Evolutionary conservation across 2,797 vertebrate species (phyloP), one percentile per base, ranked within the genome.

Genomic region (Sphaeramia orbicularis): DNA sequence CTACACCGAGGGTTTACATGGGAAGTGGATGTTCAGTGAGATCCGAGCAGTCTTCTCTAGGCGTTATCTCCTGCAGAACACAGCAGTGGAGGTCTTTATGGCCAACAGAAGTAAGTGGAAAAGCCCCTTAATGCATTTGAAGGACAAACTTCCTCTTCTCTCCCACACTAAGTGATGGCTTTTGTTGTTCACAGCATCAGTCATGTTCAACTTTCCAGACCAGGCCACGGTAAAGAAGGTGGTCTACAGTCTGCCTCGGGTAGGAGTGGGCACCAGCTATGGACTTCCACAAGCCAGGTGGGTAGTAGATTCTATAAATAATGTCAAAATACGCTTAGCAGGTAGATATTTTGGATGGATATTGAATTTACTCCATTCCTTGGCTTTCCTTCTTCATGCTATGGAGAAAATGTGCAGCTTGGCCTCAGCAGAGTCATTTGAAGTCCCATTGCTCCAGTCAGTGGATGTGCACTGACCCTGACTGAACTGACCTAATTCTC

Each of bases 11-110:
- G 98, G 98, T 6, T 95, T 99, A 74, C 98, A 99, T 79, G 98
- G 98, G 65, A 99, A 99, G 91, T 99, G 98, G 98, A 99, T 99
- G 97, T 99, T 99, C 94, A 99, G 97, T 11, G 98, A 99, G 90
- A 99, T 99, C 81, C 95, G 98, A 36, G 98, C 98, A 0, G 96
- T 99, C 37, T 99, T 99, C 86, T 96, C 96, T 74, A 94, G 98
- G 62, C 96, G 95, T 24, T 97, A 95, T 76, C 96, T 99, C 76
- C 95, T 99, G 40, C 98, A 99, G 81, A 98, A 95, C 90, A 98
- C 97, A 2, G 97, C 96, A 10, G 87, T 99, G 92, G 98, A 99
- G 89, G 96, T 99, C 42, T 99, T 99, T 61, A 99, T 99, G 97
- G 98, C 98, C 80, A 99, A 99, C 84, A 95, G 98, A 93, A 99